Conservation (phyloP, 2,113 vertebrate species). For the Patagioenas fasciata region DNA sequence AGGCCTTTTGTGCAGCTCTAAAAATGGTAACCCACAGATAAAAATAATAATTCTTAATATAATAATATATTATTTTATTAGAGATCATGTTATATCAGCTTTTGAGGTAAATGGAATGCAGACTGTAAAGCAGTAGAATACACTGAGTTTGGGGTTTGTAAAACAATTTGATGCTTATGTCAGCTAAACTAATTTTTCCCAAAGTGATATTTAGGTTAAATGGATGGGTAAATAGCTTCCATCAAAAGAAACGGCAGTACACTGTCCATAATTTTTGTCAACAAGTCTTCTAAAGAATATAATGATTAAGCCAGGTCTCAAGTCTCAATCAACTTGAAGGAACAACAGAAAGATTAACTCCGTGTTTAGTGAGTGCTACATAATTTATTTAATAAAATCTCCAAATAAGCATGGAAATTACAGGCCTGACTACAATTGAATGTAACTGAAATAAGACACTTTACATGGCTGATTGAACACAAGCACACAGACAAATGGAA, state of each 20-base stretch:
- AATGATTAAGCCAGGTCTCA: background rate
- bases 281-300: background rate
- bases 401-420: slow-evolving; percentile 38
- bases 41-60: background rate
- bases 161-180: background rate
- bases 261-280: background rate
- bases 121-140: background rate
- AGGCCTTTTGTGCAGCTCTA: background rate
- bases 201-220: background rate
- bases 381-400: slow-evolving; percentile 38
- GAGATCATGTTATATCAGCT: background rate
- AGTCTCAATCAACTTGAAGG: background rate
- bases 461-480: slow-evolving; percentile 60
- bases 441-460: slow-evolving; percentile 41
- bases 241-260: background rate
- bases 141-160: background rate
- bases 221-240: background rate
- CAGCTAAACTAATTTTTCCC: background rate
- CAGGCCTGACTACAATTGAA: slow-evolving; percentile 49
- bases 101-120: background rate
- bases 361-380: slow-evolving; percentile 26
- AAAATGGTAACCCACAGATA: background rate
- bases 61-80: background rate
- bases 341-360: slow-evolving; percentile 46
- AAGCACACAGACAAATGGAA: slow-evolving; percentile 60